Percentiles rank a stretch among this genome's conserved stretches.
Conservation (phyloP, 2,797 vertebrate genomes). For the Pterois miles region DNA sequence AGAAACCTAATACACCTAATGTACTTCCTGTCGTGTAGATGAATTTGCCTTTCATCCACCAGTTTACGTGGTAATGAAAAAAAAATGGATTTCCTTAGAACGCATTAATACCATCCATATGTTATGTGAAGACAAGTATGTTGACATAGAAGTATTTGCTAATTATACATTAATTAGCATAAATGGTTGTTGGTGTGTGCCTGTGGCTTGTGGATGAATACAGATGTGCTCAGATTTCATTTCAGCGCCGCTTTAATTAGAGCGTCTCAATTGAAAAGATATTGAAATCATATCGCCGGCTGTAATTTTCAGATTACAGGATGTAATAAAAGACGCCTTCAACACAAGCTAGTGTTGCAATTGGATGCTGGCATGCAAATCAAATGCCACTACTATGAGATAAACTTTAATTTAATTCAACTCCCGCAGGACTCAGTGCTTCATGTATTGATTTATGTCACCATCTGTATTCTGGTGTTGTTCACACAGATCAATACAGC, state of each 20-base stretch:
- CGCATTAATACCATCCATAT: constrained; percentile 15
- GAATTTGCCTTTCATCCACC: constrained; percentile 14
- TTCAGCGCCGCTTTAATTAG: constrained; percentile 8
- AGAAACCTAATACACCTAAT: background rate
- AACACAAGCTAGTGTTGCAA: constrained; percentile 5
- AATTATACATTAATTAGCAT: constrained; percentile 56
- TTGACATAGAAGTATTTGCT: constrained; percentile 31
- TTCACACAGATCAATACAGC: constrained; percentile 49
- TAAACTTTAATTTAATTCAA: constrained; percentile 57
- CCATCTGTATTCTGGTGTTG: constrained; percentile 28
- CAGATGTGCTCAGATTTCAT: constrained; percentile 15
- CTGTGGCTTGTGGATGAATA: background rate
- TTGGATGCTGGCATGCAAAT: constrained; percentile 28
- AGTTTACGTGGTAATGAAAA: constrained; percentile 35
- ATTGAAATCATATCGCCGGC: constrained; percentile 22
- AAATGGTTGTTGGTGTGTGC: background rate
- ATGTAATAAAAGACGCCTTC: constrained; percentile 28
- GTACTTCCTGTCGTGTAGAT: background rate
- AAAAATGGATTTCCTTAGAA: constrained; percentile 23
- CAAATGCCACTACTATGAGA: constrained; percentile 37
- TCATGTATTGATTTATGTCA: constrained; percentile 48
- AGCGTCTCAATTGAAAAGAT: constrained; percentile 6
- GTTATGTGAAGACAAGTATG: constrained; percentile 9
- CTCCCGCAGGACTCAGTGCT: constrained; percentile 15
- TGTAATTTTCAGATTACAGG: constrained; percentile 24